These are phyloP conservation scores for Oegoconia quadripuncta DNA, from an alignment of 2,888 invertebrate genomes.

Conservation along the genomic window DNA sequence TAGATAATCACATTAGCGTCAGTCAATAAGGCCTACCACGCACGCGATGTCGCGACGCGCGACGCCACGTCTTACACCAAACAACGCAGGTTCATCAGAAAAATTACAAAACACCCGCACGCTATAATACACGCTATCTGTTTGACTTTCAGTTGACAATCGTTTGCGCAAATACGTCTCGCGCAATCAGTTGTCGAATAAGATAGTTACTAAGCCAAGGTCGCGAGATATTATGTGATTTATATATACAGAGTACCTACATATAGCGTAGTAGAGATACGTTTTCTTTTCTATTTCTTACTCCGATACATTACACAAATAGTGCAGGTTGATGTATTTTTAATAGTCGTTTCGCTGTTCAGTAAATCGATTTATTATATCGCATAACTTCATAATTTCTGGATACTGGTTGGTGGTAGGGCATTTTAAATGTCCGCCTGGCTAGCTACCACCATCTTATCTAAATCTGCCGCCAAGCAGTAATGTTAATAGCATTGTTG, in stretches of 20 bases:
- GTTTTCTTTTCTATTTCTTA: constrained; percentile 19
- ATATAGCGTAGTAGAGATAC: not conserved
- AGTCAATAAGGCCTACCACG: not conserved
- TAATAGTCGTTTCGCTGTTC: not conserved
- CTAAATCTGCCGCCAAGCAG: too few species aligned
- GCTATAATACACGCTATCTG: not conserved
- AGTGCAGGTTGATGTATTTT: not conserved
- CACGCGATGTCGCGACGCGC: not conserved
- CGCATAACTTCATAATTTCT: too few species aligned
- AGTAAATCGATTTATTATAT: not conserved
- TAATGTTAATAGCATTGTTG: too few species aligned
- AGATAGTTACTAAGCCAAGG: constrained; percentile 58
- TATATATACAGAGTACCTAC: constrained; percentile 37
- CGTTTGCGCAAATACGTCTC: not conserved
- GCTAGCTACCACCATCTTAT: too few species aligned
- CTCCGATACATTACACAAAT: not conserved
- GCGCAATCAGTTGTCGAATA: constrained; percentile 8
- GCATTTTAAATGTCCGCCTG: too few species aligned
- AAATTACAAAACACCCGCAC: not conserved
- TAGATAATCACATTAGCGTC: constrained; percentile 4
- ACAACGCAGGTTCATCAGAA: not conserved
- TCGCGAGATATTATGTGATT: constrained; percentile 49
- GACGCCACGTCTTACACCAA: not conserved
- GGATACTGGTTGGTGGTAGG: too few species aligned
- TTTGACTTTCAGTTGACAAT: not conserved